phyloP scores from a whole-genome alignment of 2,113 vertebrate genomes.

The Vulpes lagopus region DNA sequence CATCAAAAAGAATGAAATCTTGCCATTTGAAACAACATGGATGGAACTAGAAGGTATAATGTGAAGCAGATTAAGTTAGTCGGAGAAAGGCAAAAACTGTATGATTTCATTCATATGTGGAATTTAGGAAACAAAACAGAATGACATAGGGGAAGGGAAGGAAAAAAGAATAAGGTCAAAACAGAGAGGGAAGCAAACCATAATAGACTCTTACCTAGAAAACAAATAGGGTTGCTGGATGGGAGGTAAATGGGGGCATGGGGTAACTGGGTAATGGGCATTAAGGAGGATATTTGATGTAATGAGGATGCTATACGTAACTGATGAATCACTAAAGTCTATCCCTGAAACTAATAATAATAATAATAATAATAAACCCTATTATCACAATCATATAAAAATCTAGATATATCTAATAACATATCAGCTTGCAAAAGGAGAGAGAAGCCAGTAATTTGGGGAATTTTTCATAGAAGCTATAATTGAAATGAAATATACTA shows the following conservation, averaged over 20 bases:
- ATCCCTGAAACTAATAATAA: not conserved
- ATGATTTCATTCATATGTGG: too few relatives aligned
- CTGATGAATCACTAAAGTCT: not conserved
- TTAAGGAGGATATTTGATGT: not conserved
- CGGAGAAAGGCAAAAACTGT: too few relatives aligned
- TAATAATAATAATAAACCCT: not conserved
- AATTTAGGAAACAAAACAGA: too few relatives aligned
- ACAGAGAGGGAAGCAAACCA: not conserved
- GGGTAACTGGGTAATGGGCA: not conserved
- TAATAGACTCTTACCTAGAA: not conserved
- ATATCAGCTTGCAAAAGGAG: not conserved
- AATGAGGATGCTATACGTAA: not conserved
- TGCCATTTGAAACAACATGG: too few relatives aligned
- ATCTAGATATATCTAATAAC: not conserved
- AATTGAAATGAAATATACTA: not conserved
- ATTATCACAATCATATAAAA: not conserved
- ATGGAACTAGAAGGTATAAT: too few relatives aligned
- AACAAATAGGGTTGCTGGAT: not conserved
- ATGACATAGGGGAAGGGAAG: too few relatives aligned
- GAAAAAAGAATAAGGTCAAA: too few relatives aligned
- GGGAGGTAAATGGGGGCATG: not conserved
- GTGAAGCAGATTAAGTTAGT: too few relatives aligned
- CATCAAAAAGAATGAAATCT: too few relatives aligned
- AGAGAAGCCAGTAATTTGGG: not conserved
- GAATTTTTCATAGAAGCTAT: not conserved